These are phyloP conservation scores for Xenopus borealis DNA, from an alignment of 2,113 vertebrate species.

Conservation along the genomic window DNA sequence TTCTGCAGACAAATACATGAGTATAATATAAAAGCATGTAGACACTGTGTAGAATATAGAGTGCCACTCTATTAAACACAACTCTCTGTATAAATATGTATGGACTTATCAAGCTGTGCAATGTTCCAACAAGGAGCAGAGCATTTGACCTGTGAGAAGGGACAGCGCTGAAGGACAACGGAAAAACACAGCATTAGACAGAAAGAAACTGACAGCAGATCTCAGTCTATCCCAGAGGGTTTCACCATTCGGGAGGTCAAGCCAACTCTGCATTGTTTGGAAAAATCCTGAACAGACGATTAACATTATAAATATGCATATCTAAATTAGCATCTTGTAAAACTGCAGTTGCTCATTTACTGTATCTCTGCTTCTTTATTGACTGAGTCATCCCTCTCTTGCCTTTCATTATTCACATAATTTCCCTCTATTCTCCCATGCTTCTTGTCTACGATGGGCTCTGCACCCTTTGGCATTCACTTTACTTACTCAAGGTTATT, in stretches of 20 bases:
- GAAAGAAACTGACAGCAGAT: constrained; percentile 38
- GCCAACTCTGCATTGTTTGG: constrained; percentile 41
- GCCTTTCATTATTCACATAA: constrained; percentile 31
- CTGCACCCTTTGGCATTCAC: constrained; percentile 6
- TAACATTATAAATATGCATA: constrained; percentile 47
- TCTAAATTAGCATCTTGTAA: constrained; percentile 47
- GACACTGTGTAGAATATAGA: background rate
- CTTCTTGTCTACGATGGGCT: background rate
- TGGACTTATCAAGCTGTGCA: constrained; percentile 22
- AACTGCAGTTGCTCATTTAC: constrained; percentile 42
- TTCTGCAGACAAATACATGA: background rate
- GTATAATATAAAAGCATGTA: background rate
- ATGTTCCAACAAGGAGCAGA: constrained; percentile 10
- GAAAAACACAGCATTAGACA: constrained; percentile 15
- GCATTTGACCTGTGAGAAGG: constrained; percentile 26
- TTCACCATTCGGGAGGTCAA: constrained; percentile 44
- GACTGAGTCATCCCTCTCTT: constrained; percentile 24
- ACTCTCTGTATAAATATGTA: constrained; percentile 31
- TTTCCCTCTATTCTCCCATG: constrained; percentile 6
- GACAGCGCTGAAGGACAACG: constrained; percentile 31
- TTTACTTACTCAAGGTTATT: constrained; percentile 16
- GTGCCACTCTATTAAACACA: background rate
- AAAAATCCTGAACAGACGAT: constrained; percentile 43
- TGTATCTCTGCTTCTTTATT: constrained; percentile 31
- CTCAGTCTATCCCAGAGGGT: constrained; percentile 36